phyloP scores from a whole-genome alignment of 2,797 vertebrate species.

The Hyperoplus lanceolatus region DNA sequence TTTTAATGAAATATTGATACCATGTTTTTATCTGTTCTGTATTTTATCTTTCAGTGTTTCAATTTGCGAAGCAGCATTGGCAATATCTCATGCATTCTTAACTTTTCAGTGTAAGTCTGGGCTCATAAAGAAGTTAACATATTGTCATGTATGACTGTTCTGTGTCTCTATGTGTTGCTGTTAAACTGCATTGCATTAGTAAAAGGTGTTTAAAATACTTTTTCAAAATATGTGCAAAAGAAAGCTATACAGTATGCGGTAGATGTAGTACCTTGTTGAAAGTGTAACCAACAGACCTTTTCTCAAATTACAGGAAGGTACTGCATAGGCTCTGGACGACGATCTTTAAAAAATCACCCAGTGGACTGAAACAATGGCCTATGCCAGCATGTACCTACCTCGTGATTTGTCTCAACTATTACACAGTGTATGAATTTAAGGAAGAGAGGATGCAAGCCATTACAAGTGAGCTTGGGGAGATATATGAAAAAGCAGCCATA shows the following conservation, averaged over 20 bases:
- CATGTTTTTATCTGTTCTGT: not conserved
- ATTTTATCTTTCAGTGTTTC: not conserved
- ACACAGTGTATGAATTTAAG: not conserved
- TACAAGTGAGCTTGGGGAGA: accelerated
- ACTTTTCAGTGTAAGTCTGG: not conserved
- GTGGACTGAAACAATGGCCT: not conserved
- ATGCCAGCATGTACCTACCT: not conserved
- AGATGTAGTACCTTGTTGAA: not conserved
- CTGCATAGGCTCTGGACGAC: not conserved
- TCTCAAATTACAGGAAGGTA: not conserved
- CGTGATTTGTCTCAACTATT: not conserved
- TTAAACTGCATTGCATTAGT: not conserved
- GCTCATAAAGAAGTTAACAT: too few species aligned
- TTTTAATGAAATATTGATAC: not conserved
- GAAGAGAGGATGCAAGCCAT: not conserved
- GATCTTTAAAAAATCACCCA: not conserved
- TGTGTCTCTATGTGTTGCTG: not conserved
- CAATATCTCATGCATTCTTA: not conserved
- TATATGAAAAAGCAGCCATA: not conserved
- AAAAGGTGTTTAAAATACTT: not conserved
- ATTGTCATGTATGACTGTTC: not conserved
- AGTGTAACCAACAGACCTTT: not conserved
- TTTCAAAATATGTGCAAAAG: not conserved
- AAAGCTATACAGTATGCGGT: too few species aligned
- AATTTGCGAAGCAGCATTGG: not conserved